Evolutionary conservation across 1,140 invertebrate species (phyloP).

Genomic region (Solenopsis fugax): DNA sequence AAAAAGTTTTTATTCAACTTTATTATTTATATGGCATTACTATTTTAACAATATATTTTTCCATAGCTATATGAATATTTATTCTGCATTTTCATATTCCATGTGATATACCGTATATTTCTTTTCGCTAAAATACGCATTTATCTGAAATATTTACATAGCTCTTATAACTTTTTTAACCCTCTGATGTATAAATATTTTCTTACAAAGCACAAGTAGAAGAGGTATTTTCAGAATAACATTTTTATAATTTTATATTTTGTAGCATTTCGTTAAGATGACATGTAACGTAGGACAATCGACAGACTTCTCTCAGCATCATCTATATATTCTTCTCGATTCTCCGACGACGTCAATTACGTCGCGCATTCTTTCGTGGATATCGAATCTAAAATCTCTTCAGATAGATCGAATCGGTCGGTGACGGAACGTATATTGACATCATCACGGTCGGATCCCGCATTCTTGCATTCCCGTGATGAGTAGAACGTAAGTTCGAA

Average conservation of each 20-base stretch:
- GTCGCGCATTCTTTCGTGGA: neutral
- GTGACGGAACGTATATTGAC: neutral
- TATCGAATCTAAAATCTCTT: conserved; percentile 9
- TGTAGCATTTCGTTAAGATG: neutral
- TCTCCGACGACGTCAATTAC: neutral
- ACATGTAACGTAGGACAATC: neutral
- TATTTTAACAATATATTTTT: neutral
- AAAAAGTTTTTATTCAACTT: neutral
- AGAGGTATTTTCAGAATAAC: neutral
- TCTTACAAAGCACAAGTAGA: neutral
- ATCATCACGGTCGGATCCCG: neutral
- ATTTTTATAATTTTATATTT: conserved; percentile 1
- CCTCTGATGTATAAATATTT: neutral
- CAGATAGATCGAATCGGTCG: neutral
- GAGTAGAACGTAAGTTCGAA: neutral
- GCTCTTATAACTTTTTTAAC: neutral
- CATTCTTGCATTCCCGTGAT: neutral
- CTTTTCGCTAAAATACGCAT: neutral
- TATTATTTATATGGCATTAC: neutral
- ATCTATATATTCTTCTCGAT: neutral
- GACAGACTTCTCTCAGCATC: neutral
- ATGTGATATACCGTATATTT: neutral
- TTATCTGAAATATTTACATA: neutral
- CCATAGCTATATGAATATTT: neutral
- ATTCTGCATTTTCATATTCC: neutral